These are phyloP conservation scores for Aldabrachelys gigantea DNA, from an alignment of 2,113 vertebrate species.

Conservation along the genomic window DNA sequence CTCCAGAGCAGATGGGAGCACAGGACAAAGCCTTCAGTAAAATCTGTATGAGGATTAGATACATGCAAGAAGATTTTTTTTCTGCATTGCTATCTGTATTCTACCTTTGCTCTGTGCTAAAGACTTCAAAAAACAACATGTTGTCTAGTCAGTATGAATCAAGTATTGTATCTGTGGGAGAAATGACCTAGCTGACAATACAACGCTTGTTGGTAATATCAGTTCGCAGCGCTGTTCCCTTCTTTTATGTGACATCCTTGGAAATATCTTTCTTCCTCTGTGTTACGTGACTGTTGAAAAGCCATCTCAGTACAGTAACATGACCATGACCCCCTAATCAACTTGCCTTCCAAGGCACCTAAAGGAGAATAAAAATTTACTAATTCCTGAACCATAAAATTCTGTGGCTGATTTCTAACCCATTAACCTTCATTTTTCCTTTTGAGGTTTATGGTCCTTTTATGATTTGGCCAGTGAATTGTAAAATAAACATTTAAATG, in stretches of 20 bases:
- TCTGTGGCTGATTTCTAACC: slow-evolving; percentile 60
- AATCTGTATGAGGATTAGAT: neutral
- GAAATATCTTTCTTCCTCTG: neutral
- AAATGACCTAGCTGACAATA: neutral
- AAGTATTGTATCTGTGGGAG: neutral
- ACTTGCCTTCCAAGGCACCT: slow-evolving; percentile 9
- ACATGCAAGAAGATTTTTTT: accelerated
- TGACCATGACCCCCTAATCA: slow-evolving; percentile 14
- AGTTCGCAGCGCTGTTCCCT: accelerated
- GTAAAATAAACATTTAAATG: slow-evolving; percentile 73
- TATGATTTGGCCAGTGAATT: slow-evolving; percentile 50
- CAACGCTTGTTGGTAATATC: accelerated
- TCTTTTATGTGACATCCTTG: neutral
- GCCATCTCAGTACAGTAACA: accelerated
- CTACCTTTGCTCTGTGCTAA: accelerated
- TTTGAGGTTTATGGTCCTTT: slow-evolving; percentile 56
- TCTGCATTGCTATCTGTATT: neutral
- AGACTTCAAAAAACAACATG: neutral
- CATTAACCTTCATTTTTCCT: slow-evolving; percentile 42
- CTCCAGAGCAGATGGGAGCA: neutral
- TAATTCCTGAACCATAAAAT: slow-evolving; percentile 46
- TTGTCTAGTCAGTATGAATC: accelerated
- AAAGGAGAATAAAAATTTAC: slow-evolving; percentile 42
- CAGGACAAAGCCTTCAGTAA: neutral
- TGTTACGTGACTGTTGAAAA: neutral